Base-by-base conservation (phyloP, 2,888 invertebrate genomes). In the Xanthorhoe designata region DNA sequence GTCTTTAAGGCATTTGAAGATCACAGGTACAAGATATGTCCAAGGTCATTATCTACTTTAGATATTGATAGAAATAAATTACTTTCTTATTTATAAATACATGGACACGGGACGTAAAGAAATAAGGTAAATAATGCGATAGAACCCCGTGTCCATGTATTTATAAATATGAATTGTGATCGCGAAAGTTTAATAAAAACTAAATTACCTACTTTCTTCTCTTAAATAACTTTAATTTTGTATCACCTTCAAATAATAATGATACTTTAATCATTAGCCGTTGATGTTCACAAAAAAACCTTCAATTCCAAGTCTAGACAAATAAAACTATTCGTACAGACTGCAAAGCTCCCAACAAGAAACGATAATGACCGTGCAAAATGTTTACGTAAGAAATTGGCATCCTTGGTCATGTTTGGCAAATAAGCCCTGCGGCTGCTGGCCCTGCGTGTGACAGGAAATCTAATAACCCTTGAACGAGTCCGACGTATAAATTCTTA, bases 401-500 rank as follows among this genome's bases (percentile, higher is more conserved):
- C 84, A 83, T 85, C 84, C 82, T 82, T 75, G 80, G 81, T 85
- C 81, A 88, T 89, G 88, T 89, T 90, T 89, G 85, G 85, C 88
- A 88, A 90, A 88, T 87, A 86, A 83, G 84, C 82, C 80, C 82
- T 83, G 84, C 79, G 88, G 85, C 78, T 81, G 76, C 76, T 70
- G 67, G 52, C 79, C 77, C 82, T 88, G 90, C 82, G 83, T 88
- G 88, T 90, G 90, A 90, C 90, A 85, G 85, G 89, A 90, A 90
- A 89, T 88, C 88, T 89, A 90, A 90, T 88, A 90, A 86, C 89
- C 86, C 86, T 80, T 80, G 82, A 86, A 86, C 84, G 85, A 86
- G 80, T 79, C 81, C 80, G 81, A 83, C 86, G 84, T 85, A 85
- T 83, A 87, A 84, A 85, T 86, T 82, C 84, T 82, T 83, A 83